Conservation (phyloP, 2,888 invertebrate species). For the Chromoteleia sp. region DNA sequence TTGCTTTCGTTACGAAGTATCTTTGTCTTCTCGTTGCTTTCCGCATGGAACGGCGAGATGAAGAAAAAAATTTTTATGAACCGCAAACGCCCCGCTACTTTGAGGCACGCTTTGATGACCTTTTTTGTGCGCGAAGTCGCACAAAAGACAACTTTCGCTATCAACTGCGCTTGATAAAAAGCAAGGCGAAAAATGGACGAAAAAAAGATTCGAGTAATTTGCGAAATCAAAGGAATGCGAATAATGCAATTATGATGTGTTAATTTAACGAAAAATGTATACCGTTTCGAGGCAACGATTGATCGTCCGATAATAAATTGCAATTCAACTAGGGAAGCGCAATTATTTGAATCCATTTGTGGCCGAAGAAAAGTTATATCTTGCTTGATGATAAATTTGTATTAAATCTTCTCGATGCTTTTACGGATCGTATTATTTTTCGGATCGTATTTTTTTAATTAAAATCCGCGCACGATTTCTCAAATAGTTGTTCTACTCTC, state of each 20-base stretch:
- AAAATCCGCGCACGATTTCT: not conserved
- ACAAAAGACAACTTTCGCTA: constrained; percentile 63
- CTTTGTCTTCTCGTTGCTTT: constrained; percentile 53
- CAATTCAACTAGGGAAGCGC: not conserved
- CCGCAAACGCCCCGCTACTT: constrained; percentile 64
- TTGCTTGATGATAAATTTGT: constrained; percentile 17
- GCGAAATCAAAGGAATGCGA: constrained; percentile 20
- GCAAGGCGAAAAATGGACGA: constrained; percentile 18
- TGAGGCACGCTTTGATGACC: constrained; percentile 63
- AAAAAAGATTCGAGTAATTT: constrained; percentile 40
- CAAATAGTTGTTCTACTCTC: not conserved
- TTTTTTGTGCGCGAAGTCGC: constrained; percentile 51
- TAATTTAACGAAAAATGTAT: constrained; percentile 7
- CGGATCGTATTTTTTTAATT: constrained; percentile 13
- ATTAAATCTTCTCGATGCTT: not conserved
- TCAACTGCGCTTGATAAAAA: constrained; percentile 51
- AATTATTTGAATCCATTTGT: not conserved
- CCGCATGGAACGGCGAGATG: constrained; percentile 35
- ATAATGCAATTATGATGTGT: constrained; percentile 19
- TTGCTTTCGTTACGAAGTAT: constrained; percentile 61
- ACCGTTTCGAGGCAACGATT: not conserved
- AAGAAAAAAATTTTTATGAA: constrained; percentile 62
- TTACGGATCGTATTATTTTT: not conserved
- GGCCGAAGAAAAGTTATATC: constrained; percentile 8
- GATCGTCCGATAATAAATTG: constrained; percentile 1